Base-by-base conservation (phyloP, 2,888 invertebrate genomes). In the Pyrgus malvae region DNA sequence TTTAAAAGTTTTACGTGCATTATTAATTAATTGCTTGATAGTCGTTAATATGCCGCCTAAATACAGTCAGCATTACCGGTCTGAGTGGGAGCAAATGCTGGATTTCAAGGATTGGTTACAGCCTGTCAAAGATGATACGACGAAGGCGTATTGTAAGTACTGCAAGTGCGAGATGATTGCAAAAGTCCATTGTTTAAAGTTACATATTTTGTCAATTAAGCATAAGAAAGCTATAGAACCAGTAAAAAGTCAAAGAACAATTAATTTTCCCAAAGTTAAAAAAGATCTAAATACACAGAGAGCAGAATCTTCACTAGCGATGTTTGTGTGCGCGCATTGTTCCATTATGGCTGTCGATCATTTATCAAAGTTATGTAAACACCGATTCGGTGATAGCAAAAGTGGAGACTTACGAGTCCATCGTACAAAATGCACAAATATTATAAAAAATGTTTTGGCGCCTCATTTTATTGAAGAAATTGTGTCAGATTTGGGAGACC, bases 381-480 rank as follows among this genome's bases (percentile, higher is more conserved):
- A 56, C 41, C 51, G 51, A 41, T 57, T 59, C 29, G 7, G 38
- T 29, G 56, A 59, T 25, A 49, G 50, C 11, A 54, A 51, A 31
- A 35, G 42, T 50, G 48, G 38, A 27, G 33, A 50, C 9, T 29
- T 48, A 40, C 16, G 29, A 49, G 29, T 63, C 37, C 56, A 61
- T 44, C 31, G 58, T 16, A 63, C 58, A 29, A 61, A 63, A 44
- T 63, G 59, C 29, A 58, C 59, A 2, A 29, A 59, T 17, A 31
- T 64, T 19, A 59, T 60, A 21, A 63, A 48, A 31, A 46, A 63
- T 31, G 53, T 61, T 5, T 45, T 63, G 41, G 57, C 55, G 7
- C 58, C 59, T 23, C 57, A 59, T 53, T 63, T 57, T 27, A 21
- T 35, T n/a, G 9, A 45, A n/a, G 19, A 51, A 33, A 45, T 61